phyloP scores from a whole-genome alignment of 2,113 vertebrate species.

The Mugil cephalus region DNA sequence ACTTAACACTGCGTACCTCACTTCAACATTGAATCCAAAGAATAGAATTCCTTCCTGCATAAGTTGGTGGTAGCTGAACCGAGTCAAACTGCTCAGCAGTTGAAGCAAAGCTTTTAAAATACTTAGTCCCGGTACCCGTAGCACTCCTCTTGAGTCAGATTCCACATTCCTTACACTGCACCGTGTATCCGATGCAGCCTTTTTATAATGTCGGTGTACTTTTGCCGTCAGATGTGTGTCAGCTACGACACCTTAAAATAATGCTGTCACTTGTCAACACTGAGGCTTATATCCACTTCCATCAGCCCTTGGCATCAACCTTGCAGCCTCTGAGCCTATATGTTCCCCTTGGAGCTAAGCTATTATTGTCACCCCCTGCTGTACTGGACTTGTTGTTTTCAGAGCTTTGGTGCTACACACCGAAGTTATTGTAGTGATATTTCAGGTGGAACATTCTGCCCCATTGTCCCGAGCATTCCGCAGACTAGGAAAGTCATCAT shows the following conservation, averaged over 20 bases:
- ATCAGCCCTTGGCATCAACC: slow-evolving; percentile 11
- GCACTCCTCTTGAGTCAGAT: neutral
- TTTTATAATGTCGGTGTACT: neutral
- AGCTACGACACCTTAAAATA: slow-evolving; percentile 1
- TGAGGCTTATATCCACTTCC: neutral
- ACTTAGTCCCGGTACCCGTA: neutral
- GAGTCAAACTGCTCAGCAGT: neutral
- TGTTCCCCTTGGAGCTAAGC: neutral
- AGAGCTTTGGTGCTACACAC: neutral
- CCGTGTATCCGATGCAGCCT: neutral
- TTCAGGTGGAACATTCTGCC: neutral
- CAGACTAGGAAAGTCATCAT: too few species aligned
- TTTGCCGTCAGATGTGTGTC: neutral
- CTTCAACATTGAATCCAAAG: neutral
- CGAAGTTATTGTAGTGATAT: neutral
- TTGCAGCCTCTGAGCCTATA: neutral
- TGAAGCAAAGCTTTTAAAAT: neutral
- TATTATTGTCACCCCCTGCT: neutral
- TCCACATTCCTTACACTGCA: neutral
- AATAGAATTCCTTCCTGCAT: neutral
- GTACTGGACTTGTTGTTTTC: neutral
- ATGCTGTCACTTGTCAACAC: slow-evolving; percentile 1
- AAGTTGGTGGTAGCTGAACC: neutral
- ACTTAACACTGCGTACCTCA: neutral
- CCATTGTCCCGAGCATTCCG: too few species aligned